These are phyloP conservation scores for Heptranchias perlo DNA, from an alignment of 2,113 vertebrate species.

Conservation along the genomic window DNA sequence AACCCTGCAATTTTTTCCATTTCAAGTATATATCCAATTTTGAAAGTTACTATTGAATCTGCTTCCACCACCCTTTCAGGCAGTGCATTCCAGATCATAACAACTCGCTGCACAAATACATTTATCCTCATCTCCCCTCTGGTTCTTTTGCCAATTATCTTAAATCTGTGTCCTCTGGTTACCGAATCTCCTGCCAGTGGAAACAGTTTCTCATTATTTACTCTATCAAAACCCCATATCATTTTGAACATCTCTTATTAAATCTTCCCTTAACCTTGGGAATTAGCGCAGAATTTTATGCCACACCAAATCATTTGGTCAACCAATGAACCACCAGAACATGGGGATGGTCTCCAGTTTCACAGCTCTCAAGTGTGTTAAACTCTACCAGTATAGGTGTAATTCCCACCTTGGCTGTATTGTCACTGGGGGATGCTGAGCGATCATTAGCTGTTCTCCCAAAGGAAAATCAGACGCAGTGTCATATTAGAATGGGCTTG, in stretches of 20 bases:
- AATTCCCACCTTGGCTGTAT: not conserved
- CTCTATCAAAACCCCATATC: not conserved
- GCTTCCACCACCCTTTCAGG: not conserved
- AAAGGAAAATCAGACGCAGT: not conserved
- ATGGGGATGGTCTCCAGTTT: not conserved
- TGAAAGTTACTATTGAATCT: not conserved
- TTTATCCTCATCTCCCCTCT: not conserved
- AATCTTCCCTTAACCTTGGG: not conserved
- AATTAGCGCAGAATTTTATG: no score
- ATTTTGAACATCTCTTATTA: not conserved
- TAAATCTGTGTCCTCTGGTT: not conserved
- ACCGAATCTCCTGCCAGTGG: not conserved
- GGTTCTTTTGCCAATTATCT: not conserved
- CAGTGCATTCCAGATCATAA: not conserved
- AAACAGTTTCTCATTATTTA: not conserved
- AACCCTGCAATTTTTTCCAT: not conserved
- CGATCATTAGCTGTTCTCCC: not conserved
- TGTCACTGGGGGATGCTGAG: not conserved
- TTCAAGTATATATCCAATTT: not conserved
- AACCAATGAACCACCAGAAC: not conserved
- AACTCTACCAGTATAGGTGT: not conserved
- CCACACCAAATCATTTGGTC: not conserved
- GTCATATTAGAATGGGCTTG: not conserved
- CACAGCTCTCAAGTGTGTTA: not conserved
- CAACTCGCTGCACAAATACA: not conserved